Evolutionary conservation across 2,113 vertebrate species (phyloP), one percentile per base, ranked within the genome.

Genomic region (Eleginops maclovinus): DNA sequence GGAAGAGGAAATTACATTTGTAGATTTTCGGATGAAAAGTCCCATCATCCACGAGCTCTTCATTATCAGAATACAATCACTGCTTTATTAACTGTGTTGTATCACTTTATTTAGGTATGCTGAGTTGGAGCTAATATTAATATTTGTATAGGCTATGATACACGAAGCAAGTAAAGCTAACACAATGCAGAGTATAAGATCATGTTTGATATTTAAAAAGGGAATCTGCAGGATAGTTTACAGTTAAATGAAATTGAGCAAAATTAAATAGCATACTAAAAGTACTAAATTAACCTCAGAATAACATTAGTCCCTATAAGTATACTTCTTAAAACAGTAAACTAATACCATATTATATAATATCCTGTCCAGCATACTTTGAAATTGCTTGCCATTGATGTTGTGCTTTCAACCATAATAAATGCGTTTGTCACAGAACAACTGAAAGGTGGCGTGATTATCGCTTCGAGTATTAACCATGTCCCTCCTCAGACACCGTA

Each of bases 401-500:
- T 40, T 67, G 40, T 56, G 17, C 67, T n/a, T n/a, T 41, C 1
- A 41, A 44, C 31, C 3, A 46, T 17, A 31, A 17, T 61, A 31
- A 50, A 40, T n/a, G n/a, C 24, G 11, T n/a, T 36, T 1, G 21
- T 51, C 28, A 43, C 28, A 8, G 1, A 24, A 22, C 56, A 41
- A 4, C 40, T 9, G 16, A 47, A 17, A 74, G 65, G 65, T 54
- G 73, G 47, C 5, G 24, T 44, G 17, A 31, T 47, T 15, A 12
- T 17, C 10, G 17, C 51, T 63, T 66, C 26, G 65, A 17, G 9
- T 19, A 24, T 5, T 3, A 4, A 0, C 5, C 1, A 8, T 83
- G 91, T 84, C 77, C 78, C 82, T 88, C 49, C 10, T 2, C 31
- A 50, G 74, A 13, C 86, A 61, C 92, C 90, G 90, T 92, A 91